Conservation (phyloP, 92 coral and sea anemone species). For the Porites cylindrica region DNA sequence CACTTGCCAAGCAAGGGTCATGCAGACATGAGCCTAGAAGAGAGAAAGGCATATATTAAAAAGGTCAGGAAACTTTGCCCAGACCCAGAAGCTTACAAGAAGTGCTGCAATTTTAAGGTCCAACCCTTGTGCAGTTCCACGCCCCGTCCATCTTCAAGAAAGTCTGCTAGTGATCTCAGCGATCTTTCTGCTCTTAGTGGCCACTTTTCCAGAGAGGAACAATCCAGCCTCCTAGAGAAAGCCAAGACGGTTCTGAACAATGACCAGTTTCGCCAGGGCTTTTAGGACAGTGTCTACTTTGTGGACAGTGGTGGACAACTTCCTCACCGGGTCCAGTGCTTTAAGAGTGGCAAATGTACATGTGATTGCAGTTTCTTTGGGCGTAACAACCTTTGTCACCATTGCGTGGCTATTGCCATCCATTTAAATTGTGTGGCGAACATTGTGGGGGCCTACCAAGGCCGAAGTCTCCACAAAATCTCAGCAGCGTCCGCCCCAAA, state of each 20-base stretch:
- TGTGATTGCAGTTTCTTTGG: slow-evolving; percentile 50
- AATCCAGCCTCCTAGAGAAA: slow-evolving; percentile 36
- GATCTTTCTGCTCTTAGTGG: slow-evolving; percentile 30
- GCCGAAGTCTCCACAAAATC: slow-evolving; percentile 41
- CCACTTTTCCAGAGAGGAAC: slow-evolving; percentile 47
- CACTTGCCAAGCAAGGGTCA: background rate
- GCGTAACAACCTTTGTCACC: slow-evolving; percentile 46
- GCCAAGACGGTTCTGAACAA: slow-evolving; percentile 32
- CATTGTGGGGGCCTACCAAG: slow-evolving; percentile 30
- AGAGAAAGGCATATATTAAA: slow-evolving; percentile 21
- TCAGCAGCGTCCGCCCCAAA: slow-evolving; percentile 58
- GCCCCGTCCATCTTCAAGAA: slow-evolving; percentile 18
- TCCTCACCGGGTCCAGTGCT: slow-evolving; percentile 49
- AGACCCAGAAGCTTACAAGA: slow-evolving; percentile 50
- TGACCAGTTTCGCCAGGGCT: slow-evolving; percentile 47
- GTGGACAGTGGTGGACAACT: slow-evolving; percentile 59
- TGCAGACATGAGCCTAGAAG: slow-evolving; percentile 43
- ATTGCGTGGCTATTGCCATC: slow-evolving; percentile 60
- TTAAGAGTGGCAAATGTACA: slow-evolving; percentile 56
- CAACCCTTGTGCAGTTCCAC: background rate
- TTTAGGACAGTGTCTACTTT: slow-evolving; percentile 51
- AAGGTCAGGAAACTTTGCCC: slow-evolving; percentile 49
- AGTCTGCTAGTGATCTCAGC: slow-evolving; percentile 23
- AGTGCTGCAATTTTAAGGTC: slow-evolving; percentile 7
- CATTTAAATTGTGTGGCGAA: slow-evolving; percentile 44